Evolutionary conservation across 2,888 invertebrate species (phyloP), one percentile per base, ranked within the genome.

Genomic region (Balanococcus diminutus): DNA sequence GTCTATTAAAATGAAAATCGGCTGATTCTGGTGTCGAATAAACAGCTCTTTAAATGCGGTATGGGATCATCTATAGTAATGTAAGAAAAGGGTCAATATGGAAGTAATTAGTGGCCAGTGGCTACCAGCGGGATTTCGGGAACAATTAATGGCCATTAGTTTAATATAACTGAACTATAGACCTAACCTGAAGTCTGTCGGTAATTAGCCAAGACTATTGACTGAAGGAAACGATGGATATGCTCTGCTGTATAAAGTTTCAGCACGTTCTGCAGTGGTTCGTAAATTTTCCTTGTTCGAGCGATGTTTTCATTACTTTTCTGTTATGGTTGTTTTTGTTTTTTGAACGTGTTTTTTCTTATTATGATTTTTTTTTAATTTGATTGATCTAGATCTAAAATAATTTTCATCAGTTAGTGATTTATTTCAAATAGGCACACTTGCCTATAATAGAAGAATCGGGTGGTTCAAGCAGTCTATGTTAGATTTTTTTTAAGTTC

Each of bases 51-150:
- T 84, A 84, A 83, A 84, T 83, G 56, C 83, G 83, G 83, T 51
- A 28, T 51, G 72, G 84, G 84, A 84, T 84, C 84, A 75, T 42
- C 84, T 84, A 72, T 75, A 75, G 72, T 84, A 84, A 72, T 72
- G 75, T 84, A 84, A 84, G 84, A 84, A 84, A 84, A 84, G 84
- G 84, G 84, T 84, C 84, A 84, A 84, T 84, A 84, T 84, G 75
- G 84, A 84, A 84, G 84, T 84, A 84, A 84, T 84, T 84, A 84
- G 84, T 75, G 84, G 39, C 84, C 84, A 67, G 72, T 72, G 79
- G 84, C 84, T 39, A 84, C 36, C 84, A 84, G 84, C 72, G 67
- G 84, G 84, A 79, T 84, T 84, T 84, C 84, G 84, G 84, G 72
- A 72, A 84, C 84, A 84, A 84, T 84, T 84, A 84, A 84, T 72